Conservation (phyloP, 2,113 vertebrate species). For the Tauraco erythrolophus region DNA sequence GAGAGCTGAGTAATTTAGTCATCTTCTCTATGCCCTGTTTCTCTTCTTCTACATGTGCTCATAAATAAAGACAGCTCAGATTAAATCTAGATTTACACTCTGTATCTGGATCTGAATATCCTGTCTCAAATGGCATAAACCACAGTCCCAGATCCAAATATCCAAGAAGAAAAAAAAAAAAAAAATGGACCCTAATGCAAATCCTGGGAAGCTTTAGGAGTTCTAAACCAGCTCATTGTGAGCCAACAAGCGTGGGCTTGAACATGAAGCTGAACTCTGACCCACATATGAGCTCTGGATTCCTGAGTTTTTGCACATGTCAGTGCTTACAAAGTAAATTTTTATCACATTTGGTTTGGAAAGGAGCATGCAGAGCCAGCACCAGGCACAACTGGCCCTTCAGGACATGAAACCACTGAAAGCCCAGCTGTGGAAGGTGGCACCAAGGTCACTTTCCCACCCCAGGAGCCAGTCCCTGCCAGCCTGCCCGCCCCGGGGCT, state of each 20-base stretch:
- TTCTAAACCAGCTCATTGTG: neutral
- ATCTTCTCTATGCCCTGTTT: neutral
- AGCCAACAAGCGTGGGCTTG: neutral
- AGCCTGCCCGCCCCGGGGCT: accelerated
- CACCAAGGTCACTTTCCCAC: accelerated
- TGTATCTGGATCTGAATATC: neutral
- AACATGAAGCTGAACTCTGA: neutral
- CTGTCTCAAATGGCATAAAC: neutral
- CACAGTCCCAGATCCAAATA: neutral
- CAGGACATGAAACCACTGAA: accelerated
- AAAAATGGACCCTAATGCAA: neutral
- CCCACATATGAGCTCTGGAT: neutral
- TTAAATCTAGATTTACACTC: neutral
- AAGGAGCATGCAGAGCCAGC: neutral
- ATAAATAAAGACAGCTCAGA: neutral
- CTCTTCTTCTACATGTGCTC: neutral
- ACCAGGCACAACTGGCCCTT: too few relatives aligned
- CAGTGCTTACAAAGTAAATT: neutral
- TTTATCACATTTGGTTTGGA: neutral
- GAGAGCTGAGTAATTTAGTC: neutral
- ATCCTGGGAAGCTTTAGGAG: neutral
- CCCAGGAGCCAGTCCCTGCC: neutral
- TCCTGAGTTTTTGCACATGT: neutral
- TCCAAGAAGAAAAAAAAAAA: neutral
- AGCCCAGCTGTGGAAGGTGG: neutral